Evolutionary conservation across 1,140 invertebrate species (phyloP).

Genomic region (Pogonognathellus flavescens): DNA sequence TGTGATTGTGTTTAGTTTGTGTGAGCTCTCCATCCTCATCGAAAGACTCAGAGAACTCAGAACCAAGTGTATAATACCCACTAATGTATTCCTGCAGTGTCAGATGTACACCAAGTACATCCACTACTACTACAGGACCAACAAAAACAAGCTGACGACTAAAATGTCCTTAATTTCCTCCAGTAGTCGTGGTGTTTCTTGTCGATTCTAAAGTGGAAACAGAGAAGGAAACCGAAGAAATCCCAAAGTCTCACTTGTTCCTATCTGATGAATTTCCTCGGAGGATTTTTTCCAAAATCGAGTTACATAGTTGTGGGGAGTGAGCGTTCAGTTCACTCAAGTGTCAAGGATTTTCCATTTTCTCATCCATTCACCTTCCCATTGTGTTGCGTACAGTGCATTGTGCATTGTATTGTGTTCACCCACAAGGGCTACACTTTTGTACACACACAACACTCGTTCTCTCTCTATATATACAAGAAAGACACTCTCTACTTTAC

Average conservation of each 20-base stretch:
- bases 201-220: not conserved
- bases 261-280: slow-evolving; percentile 4
- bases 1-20: not conserved
- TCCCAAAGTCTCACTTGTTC: not conserved
- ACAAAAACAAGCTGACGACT: not conserved
- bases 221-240: not conserved
- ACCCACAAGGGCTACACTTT: slow-evolving; percentile 1
- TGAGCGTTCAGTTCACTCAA: slow-evolving; percentile 41
- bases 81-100: slow-evolving; percentile 37
- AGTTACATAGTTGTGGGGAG: not conserved
- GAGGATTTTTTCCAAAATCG: slow-evolving; percentile 3
- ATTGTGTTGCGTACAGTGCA: slow-evolving; percentile 35
- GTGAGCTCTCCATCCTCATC: not conserved
- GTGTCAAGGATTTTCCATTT: slow-evolving; percentile 48
- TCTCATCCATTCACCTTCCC: slow-evolving; percentile 45
- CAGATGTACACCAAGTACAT: not conserved
- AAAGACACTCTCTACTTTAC: too few species aligned
- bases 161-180: slow-evolving; percentile 19
- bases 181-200: not conserved
- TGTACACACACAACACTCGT: too few species aligned
- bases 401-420: slow-evolving; percentile 27
- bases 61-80: slow-evolving; percentile 1
- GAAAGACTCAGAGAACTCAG: not conserved
- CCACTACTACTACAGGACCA: not conserved
- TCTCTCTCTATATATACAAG: too few species aligned